Conservation (phyloP, 2,797 vertebrate genomes). For the Valencia hispanica region DNA sequence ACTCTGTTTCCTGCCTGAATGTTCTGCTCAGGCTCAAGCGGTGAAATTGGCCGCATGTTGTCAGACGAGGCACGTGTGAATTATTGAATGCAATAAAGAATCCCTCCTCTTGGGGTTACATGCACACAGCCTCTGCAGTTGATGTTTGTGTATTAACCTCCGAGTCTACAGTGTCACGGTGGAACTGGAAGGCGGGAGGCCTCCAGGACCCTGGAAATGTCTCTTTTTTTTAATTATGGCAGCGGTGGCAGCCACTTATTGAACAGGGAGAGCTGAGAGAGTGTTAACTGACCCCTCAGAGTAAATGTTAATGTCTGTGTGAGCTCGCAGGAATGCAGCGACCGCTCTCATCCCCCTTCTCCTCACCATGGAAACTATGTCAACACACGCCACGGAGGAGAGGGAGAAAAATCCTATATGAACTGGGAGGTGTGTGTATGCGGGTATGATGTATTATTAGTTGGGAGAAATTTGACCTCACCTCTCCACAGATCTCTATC, state of each 20-base stretch:
- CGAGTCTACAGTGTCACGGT: neutral
- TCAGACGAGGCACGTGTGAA: neutral
- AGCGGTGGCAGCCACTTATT: slow-evolving; percentile 28
- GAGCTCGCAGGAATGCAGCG: slow-evolving; percentile 36
- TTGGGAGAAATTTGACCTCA: slow-evolving; percentile 61
- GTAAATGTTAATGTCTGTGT: slow-evolving; percentile 49
- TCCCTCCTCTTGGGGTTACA: slow-evolving; percentile 5
- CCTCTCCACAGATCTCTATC: slow-evolving; percentile 41
- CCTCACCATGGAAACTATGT: slow-evolving; percentile 74
- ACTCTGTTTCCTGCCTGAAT: neutral
- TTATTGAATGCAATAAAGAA: neutral
- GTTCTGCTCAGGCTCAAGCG: neutral
- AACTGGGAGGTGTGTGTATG: slow-evolving; percentile 2
- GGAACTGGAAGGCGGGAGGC: slow-evolving; percentile 14
- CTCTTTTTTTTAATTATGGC: slow-evolving; percentile 3
- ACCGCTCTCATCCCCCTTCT: slow-evolving; percentile 47
- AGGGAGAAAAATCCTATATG: slow-evolving; percentile 12
- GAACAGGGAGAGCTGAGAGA: slow-evolving; percentile 19
- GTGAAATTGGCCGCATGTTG: neutral
- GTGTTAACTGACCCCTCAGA: slow-evolving; percentile 41
- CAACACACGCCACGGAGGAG: slow-evolving; percentile 51
- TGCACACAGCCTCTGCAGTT: neutral
- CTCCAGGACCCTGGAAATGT: slow-evolving; percentile 11
- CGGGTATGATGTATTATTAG: slow-evolving; percentile 65
- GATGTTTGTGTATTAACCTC: neutral